Evolutionary conservation across 2,113 vertebrate genomes (phyloP), one percentile per base, ranked within the genome.

Genomic region (Elephantulus edwardii): DNA sequence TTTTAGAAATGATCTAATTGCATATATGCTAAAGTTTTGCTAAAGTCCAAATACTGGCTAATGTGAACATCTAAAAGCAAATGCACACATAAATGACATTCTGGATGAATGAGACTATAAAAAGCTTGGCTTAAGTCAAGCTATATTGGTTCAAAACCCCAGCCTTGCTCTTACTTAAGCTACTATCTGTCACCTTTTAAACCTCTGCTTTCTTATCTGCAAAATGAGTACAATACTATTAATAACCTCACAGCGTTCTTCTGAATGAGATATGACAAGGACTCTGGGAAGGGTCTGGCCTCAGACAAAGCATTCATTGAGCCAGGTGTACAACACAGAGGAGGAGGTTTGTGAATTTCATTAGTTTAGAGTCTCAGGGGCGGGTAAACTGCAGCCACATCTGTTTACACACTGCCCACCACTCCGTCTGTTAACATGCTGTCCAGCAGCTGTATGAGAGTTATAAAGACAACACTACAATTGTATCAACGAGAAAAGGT

Each of bases 31-130:
- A 54, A n/a, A n/a, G n/a, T 64, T 60, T 62, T 38, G 52, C 46
- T 90, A 40, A 89, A 60, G 74, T 64, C 24, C 85, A 86, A 80
- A 91, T 74, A 50, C 66, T 81, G 68, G 86, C 28, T 78, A 88
- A 89, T 54, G 33, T 72, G 54, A 81, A 92, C 24, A 35, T 72
- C 74, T n/a, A 33, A 80, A 77, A 83, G 77, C 46, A 33, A 76
- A 60, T 8, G 19, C 26, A 16, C 33, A 0, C 10, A 68, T 75
- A 35, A 35, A 2, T 24, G 50, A 62, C 3, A 14, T 17, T 26
- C 8, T 38, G 35, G 16, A 38, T 68, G 8, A 68, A 35, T 17
- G 64, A 30, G 19, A 58, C n/a, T 50, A 26, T 28, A 10, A 5
- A 1, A 83, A 56, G 66, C 30, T 26, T 30, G 19, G 22, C 26